phyloP scores from a whole-genome alignment of 2,113 vertebrate species.

The Laticauda laticaudata region DNA sequence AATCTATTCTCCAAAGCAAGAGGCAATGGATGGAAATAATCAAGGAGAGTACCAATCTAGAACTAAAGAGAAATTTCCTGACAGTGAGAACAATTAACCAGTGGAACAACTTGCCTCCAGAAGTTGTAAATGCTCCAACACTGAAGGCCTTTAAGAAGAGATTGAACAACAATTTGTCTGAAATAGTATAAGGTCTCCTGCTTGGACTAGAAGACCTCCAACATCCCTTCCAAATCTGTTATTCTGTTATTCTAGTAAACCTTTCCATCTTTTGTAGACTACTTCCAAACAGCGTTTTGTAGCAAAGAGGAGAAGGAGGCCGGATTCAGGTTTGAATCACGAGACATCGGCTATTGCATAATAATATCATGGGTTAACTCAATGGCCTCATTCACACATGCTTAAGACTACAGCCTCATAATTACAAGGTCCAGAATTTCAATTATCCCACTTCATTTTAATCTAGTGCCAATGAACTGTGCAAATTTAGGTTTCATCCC shows the following conservation, averaged over 20 bases:
- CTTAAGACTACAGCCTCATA: neutral
- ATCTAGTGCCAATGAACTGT: neutral
- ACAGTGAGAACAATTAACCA: neutral
- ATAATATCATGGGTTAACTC: neutral
- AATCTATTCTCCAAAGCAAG: neutral
- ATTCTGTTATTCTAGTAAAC: neutral
- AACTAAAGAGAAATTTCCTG: neutral
- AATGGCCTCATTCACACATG: neutral
- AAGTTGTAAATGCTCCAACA: neutral
- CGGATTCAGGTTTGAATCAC: neutral
- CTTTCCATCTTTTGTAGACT: neutral
- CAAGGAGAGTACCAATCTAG: neutral
- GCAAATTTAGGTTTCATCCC: neutral
- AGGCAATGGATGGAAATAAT: neutral
- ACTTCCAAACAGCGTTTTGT: neutral
- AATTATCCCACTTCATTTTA: neutral
- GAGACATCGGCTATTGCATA: neutral
- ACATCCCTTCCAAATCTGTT: neutral
- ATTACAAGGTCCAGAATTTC: neutral
- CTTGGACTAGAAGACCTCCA: neutral
- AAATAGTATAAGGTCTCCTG: neutral
- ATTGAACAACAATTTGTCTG: neutral
- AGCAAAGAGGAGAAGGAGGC: neutral
- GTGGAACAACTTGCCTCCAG: neutral
- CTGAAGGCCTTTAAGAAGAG: neutral